phyloP scores from a whole-genome alignment of 2,113 vertebrate species.

The Rattus norvegicus region DNA sequence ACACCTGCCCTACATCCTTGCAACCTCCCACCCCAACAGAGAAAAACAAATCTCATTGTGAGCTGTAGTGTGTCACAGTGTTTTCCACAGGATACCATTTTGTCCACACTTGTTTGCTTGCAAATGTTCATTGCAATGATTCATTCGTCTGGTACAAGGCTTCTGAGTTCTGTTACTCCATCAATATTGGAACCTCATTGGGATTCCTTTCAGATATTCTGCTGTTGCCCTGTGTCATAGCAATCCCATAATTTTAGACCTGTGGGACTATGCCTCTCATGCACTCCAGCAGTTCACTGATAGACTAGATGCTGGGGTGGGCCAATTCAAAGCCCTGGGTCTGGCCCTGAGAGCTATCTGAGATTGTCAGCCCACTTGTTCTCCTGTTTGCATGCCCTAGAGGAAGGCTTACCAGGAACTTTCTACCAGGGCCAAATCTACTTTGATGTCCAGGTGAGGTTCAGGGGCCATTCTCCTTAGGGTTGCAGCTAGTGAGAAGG shows the following conservation, averaged over 20 bases:
- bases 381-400: background rate
- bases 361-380: background rate
- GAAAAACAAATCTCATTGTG: background rate
- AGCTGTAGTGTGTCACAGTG: no score
- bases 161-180: no score
- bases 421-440: background rate
- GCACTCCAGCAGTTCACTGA: background rate
- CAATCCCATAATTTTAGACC: background rate
- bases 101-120: no score
- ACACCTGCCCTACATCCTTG: background rate
- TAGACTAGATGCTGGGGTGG: background rate
- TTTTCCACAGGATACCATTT: no score
- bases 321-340: no score
- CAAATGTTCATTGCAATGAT: no score
- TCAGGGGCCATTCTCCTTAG: background rate
- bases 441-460: background rate
- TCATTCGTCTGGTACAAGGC: no score
- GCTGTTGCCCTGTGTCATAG: background rate
- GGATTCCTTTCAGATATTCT: no score
- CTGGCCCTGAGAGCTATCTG: background rate
- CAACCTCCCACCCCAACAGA: background rate
- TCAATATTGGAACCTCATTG: no score
- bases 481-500: background rate
- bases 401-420: background rate
- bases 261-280: background rate